phyloP scores from a whole-genome alignment of 2,888 invertebrate genomes.

The Suillia variegata region DNA sequence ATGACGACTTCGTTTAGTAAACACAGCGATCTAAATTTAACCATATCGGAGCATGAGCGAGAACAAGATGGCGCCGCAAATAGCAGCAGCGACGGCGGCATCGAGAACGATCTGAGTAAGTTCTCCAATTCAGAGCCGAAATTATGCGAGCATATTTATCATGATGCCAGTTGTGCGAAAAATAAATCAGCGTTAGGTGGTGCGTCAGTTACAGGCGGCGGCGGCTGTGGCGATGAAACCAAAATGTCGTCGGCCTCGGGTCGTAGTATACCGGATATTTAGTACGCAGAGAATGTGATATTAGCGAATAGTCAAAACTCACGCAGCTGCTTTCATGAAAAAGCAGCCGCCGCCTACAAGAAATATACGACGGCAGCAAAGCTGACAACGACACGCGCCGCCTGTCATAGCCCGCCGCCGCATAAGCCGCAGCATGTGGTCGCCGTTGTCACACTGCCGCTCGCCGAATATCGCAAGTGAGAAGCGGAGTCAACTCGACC shows the following conservation, averaged over 20 bases:
- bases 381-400: slow-evolving; percentile 34
- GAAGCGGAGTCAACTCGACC: too few species aligned
- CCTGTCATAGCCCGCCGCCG: slow-evolving; percentile 52
- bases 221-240: slow-evolving; percentile 10
- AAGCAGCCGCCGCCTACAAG: slow-evolving; percentile 27
- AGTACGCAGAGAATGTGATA: slow-evolving; percentile 61
- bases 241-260: slow-evolving; percentile 35
- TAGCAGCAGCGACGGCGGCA: slow-evolving; percentile 25
- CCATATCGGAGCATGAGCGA: slow-evolving; percentile 36
- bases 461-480: slow-evolving; percentile 54
- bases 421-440: slow-evolving; percentile 22
- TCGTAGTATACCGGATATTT: slow-evolving; percentile 58
- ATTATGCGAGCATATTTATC: slow-evolving; percentile 57
- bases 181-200: slow-evolving; percentile 44
- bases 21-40: slow-evolving; percentile 56
- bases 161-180: slow-evolving; percentile 60
- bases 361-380: background rate
- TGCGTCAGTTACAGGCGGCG: slow-evolving; percentile 17
- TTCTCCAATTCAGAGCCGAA: slow-evolving; percentile 60
- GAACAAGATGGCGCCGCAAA: slow-evolving; percentile 30
- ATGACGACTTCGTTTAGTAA: slow-evolving; percentile 59
- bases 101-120: slow-evolving; percentile 47
- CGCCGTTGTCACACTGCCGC: slow-evolving; percentile 32
- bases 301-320: slow-evolving; percentile 53
- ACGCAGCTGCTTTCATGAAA: slow-evolving; percentile 34